Evolutionary conservation across 1,140 invertebrate species (phyloP).

Genomic region (Bombus turneri): DNA sequence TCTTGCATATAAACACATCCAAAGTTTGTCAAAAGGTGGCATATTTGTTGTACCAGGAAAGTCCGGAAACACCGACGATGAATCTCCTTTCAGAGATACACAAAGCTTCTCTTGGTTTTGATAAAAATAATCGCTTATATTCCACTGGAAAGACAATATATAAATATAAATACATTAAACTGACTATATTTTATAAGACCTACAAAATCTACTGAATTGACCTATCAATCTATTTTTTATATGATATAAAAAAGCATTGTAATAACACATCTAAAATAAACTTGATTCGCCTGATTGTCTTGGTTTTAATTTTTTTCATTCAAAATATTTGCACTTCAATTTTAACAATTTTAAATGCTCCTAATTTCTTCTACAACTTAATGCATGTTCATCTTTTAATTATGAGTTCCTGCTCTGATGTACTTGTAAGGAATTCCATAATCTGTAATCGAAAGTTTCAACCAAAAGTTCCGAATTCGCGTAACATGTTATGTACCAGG

Average conservation of each 20-base stretch:
- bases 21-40: constrained; percentile 95
- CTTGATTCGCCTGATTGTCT: constrained; percentile 18
- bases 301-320: constrained; percentile 9
- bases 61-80: constrained; percentile 88
- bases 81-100: constrained; percentile 87
- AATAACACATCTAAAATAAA: constrained; percentile 1
- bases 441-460: constrained; percentile 27
- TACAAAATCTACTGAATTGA: not conserved
- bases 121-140: constrained; percentile 98
- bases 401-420: constrained; percentile 10
- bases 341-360: constrained; percentile 19
- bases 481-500: not conserved
- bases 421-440: constrained; percentile 22
- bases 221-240: not conserved
- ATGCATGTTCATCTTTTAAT: not conserved
- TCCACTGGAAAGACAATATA: constrained; percentile 89
- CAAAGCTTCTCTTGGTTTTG: constrained; percentile 96
- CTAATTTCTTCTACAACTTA: constrained; percentile 19
- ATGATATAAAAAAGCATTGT: not conserved
- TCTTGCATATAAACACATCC: constrained; percentile 97
- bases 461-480: constrained; percentile 17
- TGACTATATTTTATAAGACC: not conserved
- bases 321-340: constrained; percentile 11
- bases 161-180: not conserved
- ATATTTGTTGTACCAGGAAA: constrained; percentile 92